Evolutionary conservation across 53 echinoderm and acorn worm genomes (phyloP), one percentile per base, ranked within the genome.

Genomic region (Antedon mediterranea): DNA sequence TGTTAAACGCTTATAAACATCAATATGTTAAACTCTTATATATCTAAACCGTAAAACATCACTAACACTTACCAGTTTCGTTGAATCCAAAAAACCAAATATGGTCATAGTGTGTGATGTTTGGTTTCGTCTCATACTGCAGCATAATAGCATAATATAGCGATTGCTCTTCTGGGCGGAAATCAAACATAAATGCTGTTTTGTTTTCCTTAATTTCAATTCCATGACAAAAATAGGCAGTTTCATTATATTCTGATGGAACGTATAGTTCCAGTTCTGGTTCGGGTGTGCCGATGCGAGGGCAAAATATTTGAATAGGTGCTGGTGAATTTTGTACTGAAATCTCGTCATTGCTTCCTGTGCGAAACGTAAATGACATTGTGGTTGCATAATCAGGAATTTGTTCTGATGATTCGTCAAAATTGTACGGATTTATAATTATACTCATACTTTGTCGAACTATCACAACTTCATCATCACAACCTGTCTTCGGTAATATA

Each of bases 371-470:
- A 28, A 91, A 34, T 31, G 83, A 78, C 85, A 94, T 87, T 34
- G 85, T 32, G 34, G 77, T 57, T 3, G 85, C 79, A 13, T 73
- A 26, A 0, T 44, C 76, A 3, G 91, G 87, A 28, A 94, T 85
- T 30, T 89, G 78, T 0, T 84, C 76, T 34, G 88, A 88, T 43
- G 84, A 86, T 4, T 82, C 73, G 23, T 86, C 86, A 79, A 72
- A 93, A 71, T 93, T 93, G 73, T 80, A 90, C 20, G 86, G 86
- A 75, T 93, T 93, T 57, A 18, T 57, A 11, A 6, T 15, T 11
- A 2, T 15, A 6, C 7, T 18, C 57, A 57, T 57, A 23, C 9
- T 57, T 18, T 18, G 7, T 8, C 57, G 57, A 18, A 18, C 23
- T 26, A 57, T 18, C 1, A 57, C 57, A 57, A 6, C 9, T 15